Evolutionary conservation across 2,888 invertebrate species (phyloP), one percentile per base, ranked within the genome.

Genomic region (Pterostichus madidus): DNA sequence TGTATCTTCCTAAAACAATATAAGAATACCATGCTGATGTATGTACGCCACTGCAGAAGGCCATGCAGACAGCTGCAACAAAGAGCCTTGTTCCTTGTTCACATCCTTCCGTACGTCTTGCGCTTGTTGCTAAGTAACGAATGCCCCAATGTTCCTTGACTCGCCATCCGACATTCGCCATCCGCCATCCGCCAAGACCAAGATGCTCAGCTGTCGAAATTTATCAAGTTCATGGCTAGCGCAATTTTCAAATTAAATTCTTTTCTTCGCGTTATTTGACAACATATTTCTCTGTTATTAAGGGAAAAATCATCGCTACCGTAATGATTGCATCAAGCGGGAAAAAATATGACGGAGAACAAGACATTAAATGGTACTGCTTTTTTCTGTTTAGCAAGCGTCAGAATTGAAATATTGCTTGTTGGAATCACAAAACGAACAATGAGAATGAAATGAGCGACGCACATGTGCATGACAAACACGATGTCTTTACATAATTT

Each of bases 161-260:
- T 39, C 39, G 39, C 39, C 39, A 39, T 39, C 71, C 13, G 11
- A 6, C 32, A 15, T 32, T 11, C 24, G 35, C 10, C 35, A 39
- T 39, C 71, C 13, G 11, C n/a, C 32, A 15, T 32, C 35, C 24
- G 35, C 10, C 15, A 24, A 24, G 24, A 24, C 24, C 24, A 24
- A 71, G 56, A 31, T 56, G 24, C 59, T 80, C 80, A n/a, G 17
- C 80, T 73, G 56, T 80, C 73, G 73, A 71, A 80, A 80, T 80
- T 71, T 80, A 73, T 80, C 80, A 80, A 73, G 80, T 80, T 80
- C 73, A 80, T 73, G 80, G 73, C 56, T 68, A 73, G 53, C 73
- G 71, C 53, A 79, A 79, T 79, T 79, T 68, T 73, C 71, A 73
- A 80, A 80, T 80, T 80, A 80, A 80, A 73, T 80, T 80, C 68